These are phyloP conservation scores for Lanistes nyassanus DNA, from an alignment of 1,140 invertebrate genomes.

Conservation along the genomic window DNA sequence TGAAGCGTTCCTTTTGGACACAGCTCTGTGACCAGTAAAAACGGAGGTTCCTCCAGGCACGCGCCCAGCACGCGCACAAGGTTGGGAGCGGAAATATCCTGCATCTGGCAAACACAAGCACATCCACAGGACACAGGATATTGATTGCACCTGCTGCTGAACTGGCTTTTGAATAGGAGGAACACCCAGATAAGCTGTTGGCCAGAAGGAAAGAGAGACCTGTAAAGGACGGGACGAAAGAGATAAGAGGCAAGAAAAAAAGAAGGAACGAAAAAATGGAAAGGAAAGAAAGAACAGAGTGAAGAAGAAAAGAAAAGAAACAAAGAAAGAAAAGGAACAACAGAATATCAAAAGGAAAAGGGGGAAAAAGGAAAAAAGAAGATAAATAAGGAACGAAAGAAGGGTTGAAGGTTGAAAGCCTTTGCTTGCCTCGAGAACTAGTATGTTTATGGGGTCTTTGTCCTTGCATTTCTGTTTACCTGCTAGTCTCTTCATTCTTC, in stretches of 20 bases:
- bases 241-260: neutral
- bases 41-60: constrained; percentile 78
- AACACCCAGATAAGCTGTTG: no score
- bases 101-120: constrained; percentile 75
- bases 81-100: constrained; percentile 93
- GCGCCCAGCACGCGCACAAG: constrained; percentile 91
- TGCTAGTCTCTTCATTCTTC: no score
- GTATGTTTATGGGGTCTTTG: no score
- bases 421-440: no score
- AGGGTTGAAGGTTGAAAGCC: no score
- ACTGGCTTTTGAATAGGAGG: no score
- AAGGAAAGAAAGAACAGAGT: neutral
- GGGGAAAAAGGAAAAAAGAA: neutral
- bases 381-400: no score
- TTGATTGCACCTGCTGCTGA: no score
- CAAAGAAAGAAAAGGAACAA: neutral
- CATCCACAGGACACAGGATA: neutral
- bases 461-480: no score
- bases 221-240: no score
- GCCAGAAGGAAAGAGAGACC: no score
- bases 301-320: neutral
- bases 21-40: constrained; percentile 66
- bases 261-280: neutral
- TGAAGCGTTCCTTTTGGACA: constrained; percentile 46
- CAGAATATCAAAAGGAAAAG: neutral